Evolutionary conservation across 2,888 invertebrate genomes (phyloP), one percentile per base, ranked within the genome.

Genomic region (Hypsopygia costalis): DNA sequence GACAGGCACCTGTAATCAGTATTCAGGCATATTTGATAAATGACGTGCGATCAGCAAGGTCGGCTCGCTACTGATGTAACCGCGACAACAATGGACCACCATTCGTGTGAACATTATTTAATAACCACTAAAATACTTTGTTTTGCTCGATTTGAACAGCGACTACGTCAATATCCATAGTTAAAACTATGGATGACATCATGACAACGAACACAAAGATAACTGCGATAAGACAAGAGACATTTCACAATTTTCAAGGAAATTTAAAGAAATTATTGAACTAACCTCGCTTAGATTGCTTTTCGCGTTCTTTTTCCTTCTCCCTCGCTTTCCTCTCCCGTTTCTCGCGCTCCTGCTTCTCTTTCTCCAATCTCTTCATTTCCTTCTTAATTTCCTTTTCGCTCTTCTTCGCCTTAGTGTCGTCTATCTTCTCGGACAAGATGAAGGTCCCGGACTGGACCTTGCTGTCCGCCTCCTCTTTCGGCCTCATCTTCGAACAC

Each of bases 341-440:
- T 60, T 86, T 88, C 58, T 89, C 89, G 27, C 80, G 69, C 56
- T 89, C 90, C 53, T 71, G 75, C 58, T 86, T 81, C 59, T 90
- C 89, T 56, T 90, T 90, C 57, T 88, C 88, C 36, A 88, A 67
- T 46, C 81, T 69, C 61, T 82, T 87, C 77, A 86, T 85, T 51
- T 90, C 90, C 59, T 90, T 90, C 65, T 89, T 90, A 51, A 89
- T 57, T 31, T 90, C 90, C 58, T 89, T 89, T 42, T 85, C 86
- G 54, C 52, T 85, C 52, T 81, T 89, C 64, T 80, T 85, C 51
- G 76, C 72, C 67, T 88, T 83, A 39, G 86, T 81, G 56, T 90
- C 87, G 62, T 89, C 89, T 36, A 88, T 86, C 60, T 90, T 90
- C 65, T 91, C 91, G 54, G 90, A 87, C 57, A 91, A 69, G 44